Evolutionary conservation across 2,888 invertebrate genomes (phyloP).

Genomic region (Saturnia japonica): DNA sequence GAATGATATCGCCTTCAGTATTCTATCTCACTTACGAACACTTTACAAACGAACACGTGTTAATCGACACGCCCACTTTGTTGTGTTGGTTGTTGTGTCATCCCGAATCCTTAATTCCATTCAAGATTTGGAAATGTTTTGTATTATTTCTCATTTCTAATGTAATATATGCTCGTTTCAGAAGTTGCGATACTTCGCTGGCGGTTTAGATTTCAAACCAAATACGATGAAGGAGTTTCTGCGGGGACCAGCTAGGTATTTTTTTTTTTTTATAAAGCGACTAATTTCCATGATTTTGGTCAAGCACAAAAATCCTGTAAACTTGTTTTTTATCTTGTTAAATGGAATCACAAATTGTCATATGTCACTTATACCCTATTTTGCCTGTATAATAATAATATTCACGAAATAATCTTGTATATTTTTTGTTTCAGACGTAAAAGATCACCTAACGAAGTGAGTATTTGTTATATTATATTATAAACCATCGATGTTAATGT

Average conservation of each 20-base stretch:
- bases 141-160: background rate
- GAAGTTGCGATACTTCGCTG: constrained; percentile 60
- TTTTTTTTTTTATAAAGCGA: constrained; percentile 21
- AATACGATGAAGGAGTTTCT: constrained; percentile 65
- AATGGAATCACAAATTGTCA: too few relatives aligned
- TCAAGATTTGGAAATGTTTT: background rate
- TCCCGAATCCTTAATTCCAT: constrained; percentile 3
- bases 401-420: background rate
- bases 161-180: constrained; percentile 32
- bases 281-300: too few relatives aligned
- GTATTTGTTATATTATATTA: constrained; percentile 21
- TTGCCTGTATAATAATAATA: background rate
- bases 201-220: constrained; percentile 61
- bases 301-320: background rate
- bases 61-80: constrained; percentile 7
- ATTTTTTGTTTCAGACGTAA: constrained; percentile 45
- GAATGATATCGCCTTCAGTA: background rate
- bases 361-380: too few relatives aligned
- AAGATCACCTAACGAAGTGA: constrained; percentile 38
- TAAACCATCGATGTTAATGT: background rate
- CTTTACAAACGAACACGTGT: constrained; percentile 4
- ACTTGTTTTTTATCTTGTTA: background rate
- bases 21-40: background rate
- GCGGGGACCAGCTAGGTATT: constrained; percentile 62
- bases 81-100: constrained; percentile 8